phyloP scores from a whole-genome alignment of 2,113 vertebrate species.

The Spea multiplicata region DNA sequence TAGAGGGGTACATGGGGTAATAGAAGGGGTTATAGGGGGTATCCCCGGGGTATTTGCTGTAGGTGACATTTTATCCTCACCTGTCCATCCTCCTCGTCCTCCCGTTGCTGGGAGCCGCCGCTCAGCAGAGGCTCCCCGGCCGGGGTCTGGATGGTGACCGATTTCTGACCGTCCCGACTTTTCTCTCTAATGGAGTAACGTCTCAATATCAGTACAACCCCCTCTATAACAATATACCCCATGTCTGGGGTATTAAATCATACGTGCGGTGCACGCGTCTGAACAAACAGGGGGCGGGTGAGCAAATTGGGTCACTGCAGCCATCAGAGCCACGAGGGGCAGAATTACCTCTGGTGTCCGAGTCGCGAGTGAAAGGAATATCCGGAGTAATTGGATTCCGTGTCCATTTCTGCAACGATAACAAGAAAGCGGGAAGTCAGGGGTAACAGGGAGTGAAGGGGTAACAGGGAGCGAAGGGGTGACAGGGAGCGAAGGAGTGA shows the following conservation, averaged over 20 bases:
- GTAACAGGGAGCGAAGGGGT: not conserved
- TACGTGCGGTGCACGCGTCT: no score
- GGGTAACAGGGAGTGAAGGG: not conserved
- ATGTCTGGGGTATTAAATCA: not conserved
- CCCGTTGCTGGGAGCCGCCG: constrained; percentile 71
- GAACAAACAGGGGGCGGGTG: no score
- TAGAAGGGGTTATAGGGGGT: not conserved
- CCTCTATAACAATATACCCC: not conserved
- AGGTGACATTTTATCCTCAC: constrained; percentile 60
- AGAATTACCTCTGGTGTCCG: not conserved
- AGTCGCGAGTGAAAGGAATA: constrained; percentile 86
- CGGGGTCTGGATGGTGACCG: constrained; percentile 87
- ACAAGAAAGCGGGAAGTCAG: not conserved
- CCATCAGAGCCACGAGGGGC: not conserved
- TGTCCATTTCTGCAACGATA: constrained; percentile 75
- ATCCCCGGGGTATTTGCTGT: not conserved
- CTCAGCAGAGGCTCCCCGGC: constrained; percentile 80
- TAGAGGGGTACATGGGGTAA: not conserved
- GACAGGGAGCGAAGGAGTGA: not conserved
- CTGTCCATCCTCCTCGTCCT: constrained; percentile 73
- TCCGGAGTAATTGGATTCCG: constrained; percentile 92
- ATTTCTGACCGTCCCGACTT: constrained; percentile 67
- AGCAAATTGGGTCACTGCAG: no score
- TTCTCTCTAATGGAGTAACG: not conserved
- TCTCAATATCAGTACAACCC: not conserved